These are phyloP conservation scores for Nesoenas mayeri DNA, from an alignment of 2,113 vertebrate genomes.

Conservation along the genomic window DNA sequence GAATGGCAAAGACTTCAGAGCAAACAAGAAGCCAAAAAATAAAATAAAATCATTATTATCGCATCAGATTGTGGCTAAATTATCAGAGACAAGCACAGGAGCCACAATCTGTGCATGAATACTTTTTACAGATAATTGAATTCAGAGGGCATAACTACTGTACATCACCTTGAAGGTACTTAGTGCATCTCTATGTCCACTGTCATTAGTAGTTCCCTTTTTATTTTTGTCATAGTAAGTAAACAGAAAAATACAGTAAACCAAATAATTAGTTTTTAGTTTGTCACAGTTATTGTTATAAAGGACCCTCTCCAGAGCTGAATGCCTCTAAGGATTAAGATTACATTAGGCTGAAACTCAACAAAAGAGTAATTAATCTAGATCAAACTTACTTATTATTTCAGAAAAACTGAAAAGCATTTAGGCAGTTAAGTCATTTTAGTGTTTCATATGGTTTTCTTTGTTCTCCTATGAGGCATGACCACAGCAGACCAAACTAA, in stretches of 20 bases:
- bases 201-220: constrained; percentile 10
- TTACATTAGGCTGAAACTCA: neutral
- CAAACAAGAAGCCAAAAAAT: neutral
- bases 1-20: neutral
- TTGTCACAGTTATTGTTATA: neutral
- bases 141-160: neutral
- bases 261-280: neutral
- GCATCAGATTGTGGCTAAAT: constrained; percentile 18
- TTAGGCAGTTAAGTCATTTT: neutral
- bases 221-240: constrained; percentile 1
- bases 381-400: neutral
- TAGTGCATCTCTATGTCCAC: neutral
- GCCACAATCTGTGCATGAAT: neutral
- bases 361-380: neutral
- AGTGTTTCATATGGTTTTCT: neutral
- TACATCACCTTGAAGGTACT: neutral
- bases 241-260: constrained; percentile 17
- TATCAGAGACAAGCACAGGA: constrained; percentile 25
- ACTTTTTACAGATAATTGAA: neutral
- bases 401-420: neutral
- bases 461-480: neutral
- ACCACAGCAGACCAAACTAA: neutral
- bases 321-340: neutral
- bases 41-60: neutral
- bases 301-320: neutral